These are phyloP conservation scores for Pan paniscus DNA, from an alignment of 2,113 vertebrate genomes.

Conservation along the genomic window DNA sequence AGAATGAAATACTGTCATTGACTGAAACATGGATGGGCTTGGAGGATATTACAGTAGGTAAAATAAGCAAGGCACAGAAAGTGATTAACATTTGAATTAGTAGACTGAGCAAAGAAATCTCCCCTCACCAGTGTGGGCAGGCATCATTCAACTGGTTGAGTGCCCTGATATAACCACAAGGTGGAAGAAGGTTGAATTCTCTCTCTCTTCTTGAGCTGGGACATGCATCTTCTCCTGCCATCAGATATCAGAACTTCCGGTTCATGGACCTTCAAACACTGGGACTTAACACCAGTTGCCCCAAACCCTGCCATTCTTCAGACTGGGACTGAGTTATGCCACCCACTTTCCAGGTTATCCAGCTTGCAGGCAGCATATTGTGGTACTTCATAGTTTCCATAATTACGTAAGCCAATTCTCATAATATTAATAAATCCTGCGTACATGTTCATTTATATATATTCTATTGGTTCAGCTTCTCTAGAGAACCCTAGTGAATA, in stretches of 20 bases:
- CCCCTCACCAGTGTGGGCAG: fast-evolving
- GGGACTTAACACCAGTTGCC: background rate
- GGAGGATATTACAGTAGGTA: background rate
- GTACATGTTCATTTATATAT: background rate
- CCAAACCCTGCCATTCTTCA: background rate
- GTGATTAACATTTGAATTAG: background rate
- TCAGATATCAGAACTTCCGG: background rate
- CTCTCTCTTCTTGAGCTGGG: background rate
- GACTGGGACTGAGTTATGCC: background rate
- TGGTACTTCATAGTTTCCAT: background rate
- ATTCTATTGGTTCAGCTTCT: background rate
- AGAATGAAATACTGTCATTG: background rate
- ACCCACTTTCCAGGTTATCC: background rate
- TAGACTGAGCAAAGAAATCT: background rate
- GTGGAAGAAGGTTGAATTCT: background rate
- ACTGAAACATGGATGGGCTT: background rate
- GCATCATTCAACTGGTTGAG: background rate
- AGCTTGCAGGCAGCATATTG: background rate
- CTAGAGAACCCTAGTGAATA: background rate
- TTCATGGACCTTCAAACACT: background rate
- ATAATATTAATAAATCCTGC: background rate
- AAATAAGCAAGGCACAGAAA: background rate
- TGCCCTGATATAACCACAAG: too few relatives aligned
- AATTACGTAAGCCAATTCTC: background rate
- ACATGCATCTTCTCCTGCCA: background rate